Evolutionary conservation across 2,797 vertebrate genomes (phyloP).

Genomic region (Tragopan temminckii): DNA sequence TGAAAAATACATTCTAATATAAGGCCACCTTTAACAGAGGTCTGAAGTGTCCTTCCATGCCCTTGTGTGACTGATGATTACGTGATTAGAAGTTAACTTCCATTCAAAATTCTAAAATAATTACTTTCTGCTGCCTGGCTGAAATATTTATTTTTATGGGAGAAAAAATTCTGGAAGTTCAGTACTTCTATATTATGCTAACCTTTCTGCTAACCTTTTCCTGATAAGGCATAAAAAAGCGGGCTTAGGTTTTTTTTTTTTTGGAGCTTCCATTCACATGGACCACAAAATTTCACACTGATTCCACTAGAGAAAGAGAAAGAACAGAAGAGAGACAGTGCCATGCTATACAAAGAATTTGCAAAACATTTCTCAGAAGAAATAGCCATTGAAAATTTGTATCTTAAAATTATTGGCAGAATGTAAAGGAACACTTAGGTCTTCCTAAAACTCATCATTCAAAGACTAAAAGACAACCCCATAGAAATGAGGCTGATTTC

Average conservation of each 20-base stretch:
- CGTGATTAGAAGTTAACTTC: slow-evolving; percentile 14
- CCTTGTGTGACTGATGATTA: not conserved
- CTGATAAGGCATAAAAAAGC: not conserved
- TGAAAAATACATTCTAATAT: not conserved
- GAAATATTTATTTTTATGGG: slow-evolving; percentile 8
- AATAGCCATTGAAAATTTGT: not conserved
- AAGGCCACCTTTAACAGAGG: not conserved
- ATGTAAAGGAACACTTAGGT: not conserved
- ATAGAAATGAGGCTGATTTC: not conserved
- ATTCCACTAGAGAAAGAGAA: not conserved
- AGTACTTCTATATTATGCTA: not conserved
- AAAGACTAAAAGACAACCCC: not conserved
- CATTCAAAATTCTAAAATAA: slow-evolving; percentile 27
- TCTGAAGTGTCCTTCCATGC: not conserved
- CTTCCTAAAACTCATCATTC: not conserved
- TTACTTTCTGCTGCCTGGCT: not conserved
- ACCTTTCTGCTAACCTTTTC: not conserved
- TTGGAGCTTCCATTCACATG: not conserved
- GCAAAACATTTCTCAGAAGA: not conserved
- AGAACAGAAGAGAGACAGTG: not conserved
- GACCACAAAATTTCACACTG: not conserved
- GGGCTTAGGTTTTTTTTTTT: not conserved
- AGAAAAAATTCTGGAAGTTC: slow-evolving; percentile 5
- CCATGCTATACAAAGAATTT: not conserved
- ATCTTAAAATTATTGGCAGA: not conserved